These are phyloP conservation scores for Miichthys miiuy DNA, from an alignment of 2,797 vertebrate genomes.

Conservation along the genomic window DNA sequence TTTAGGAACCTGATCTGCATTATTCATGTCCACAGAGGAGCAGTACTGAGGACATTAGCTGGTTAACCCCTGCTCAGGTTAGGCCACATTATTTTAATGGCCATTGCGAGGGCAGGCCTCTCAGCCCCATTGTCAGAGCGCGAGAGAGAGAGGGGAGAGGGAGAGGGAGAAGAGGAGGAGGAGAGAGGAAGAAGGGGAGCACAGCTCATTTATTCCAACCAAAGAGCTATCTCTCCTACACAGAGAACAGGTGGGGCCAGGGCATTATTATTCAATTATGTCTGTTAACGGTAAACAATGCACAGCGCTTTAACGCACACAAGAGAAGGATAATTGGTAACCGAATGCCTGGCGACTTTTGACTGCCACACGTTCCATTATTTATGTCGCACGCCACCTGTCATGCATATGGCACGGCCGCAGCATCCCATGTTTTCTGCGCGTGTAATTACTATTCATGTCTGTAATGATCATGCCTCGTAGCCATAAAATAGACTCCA, in stretches of 20 bases:
- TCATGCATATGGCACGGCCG: slow-evolving; percentile 57
- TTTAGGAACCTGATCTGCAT: slow-evolving; percentile 84
- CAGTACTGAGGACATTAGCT: slow-evolving; percentile 80
- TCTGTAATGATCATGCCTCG: slow-evolving; percentile 53
- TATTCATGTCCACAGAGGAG: slow-evolving; percentile 84
- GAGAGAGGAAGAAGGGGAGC: slow-evolving; percentile 45
- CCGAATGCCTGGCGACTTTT: slow-evolving; percentile 73
- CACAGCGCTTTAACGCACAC: slow-evolving; percentile 72
- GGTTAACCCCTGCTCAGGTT: slow-evolving; percentile 85
- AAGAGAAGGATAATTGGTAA: slow-evolving; percentile 79
- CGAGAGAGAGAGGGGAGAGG: slow-evolving; percentile 42
- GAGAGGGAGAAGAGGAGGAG: slow-evolving; percentile 36
- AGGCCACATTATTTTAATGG: slow-evolving; percentile 84
- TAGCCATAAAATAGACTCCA: slow-evolving; percentile 54
- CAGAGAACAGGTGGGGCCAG: slow-evolving; percentile 74
- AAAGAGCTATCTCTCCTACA: slow-evolving; percentile 57
- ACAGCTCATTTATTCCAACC: slow-evolving; percentile 75
- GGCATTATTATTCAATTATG: slow-evolving; percentile 81
- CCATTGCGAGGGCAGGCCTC: slow-evolving; percentile 71
- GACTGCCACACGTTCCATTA: slow-evolving; percentile 66
- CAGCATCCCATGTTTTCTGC: slow-evolving; percentile 52
- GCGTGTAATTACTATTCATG: slow-evolving; percentile 69
- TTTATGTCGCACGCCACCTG: slow-evolving; percentile 68
- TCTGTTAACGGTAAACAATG: slow-evolving; percentile 77
- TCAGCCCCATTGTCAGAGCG: slow-evolving; percentile 52